Conservation (phyloP, 2,888 invertebrate species). For the Cosmia trapezina region DNA sequence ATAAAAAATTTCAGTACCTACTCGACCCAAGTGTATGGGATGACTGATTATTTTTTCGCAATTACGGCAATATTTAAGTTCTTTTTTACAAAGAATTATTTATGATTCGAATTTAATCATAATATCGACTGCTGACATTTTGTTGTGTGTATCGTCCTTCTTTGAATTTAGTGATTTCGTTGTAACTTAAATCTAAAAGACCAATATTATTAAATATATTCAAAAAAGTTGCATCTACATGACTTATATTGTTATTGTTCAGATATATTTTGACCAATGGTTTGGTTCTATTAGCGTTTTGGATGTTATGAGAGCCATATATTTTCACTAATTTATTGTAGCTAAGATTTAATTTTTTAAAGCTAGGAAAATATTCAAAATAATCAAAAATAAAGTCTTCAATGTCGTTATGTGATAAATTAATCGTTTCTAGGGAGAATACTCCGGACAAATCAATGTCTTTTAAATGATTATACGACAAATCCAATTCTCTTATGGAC, state of each 20-base stretch:
- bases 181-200: constrained; percentile 35
- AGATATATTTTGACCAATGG: constrained; percentile 10
- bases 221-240: constrained; percentile 18
- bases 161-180: constrained; percentile 17
- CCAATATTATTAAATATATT: constrained; percentile 22
- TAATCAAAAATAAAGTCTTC: constrained; percentile 10
- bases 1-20: too few species aligned
- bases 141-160: neutral
- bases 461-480: constrained; percentile 48
- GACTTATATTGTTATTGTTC: constrained; percentile 33
- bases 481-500: constrained; percentile 43
- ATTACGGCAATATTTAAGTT: too few species aligned
- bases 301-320: neutral
- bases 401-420: constrained; percentile 52
- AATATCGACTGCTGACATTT: neutral
- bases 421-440: constrained; percentile 25
- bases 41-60: too few species aligned
- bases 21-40: too few species aligned
- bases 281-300: neutral
- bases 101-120: too few species aligned
- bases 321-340: constrained; percentile 42
- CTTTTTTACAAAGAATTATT: too few species aligned
- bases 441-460: constrained; percentile 7
- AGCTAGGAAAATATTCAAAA: constrained; percentile 9
- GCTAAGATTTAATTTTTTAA: constrained; percentile 36